Conservation (phyloP, 2,797 vertebrate species). For the Molothrus ater region DNA sequence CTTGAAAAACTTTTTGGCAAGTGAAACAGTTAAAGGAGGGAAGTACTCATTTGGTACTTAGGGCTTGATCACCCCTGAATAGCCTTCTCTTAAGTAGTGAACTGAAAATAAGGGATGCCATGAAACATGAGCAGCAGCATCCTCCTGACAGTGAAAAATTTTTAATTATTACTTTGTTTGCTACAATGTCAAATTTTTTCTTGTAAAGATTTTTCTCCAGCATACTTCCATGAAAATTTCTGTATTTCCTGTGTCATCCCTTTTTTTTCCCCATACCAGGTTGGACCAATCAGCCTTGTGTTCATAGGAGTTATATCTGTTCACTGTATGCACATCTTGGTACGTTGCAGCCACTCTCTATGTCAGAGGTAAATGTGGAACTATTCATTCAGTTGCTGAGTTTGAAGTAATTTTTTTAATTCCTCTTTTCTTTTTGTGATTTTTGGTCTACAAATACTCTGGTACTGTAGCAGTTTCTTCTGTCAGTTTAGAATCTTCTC, state of each 20-base stretch:
- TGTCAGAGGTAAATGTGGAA: constrained; percentile 84
- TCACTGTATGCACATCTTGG: constrained; percentile 90
- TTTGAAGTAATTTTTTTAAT: neutral
- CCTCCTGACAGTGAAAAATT: accelerated
- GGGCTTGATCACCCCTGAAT: accelerated
- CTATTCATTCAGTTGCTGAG: constrained; percentile 34
- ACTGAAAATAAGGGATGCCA: neutral
- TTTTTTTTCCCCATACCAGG: constrained; percentile 57
- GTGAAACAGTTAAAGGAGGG: neutral
- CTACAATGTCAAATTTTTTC: neutral
- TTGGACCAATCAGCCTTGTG: constrained; percentile 87
- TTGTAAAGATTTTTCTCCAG: neutral
- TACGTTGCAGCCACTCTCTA: constrained; percentile 86
- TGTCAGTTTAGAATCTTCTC: neutral
- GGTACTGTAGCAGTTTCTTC: neutral
- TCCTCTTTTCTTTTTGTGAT: neutral
- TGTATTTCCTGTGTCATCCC: neutral
- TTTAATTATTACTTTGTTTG: neutral
- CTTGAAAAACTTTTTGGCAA: neutral
- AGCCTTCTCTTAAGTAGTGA: neutral
- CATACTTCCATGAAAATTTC: neutral
- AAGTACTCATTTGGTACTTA: neutral
- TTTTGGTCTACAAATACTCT: neutral
- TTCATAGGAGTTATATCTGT: constrained; percentile 86
- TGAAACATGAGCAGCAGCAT: neutral